phyloP scores from a whole-genome alignment of 2,113 vertebrate species.

The Mola mola region DNA sequence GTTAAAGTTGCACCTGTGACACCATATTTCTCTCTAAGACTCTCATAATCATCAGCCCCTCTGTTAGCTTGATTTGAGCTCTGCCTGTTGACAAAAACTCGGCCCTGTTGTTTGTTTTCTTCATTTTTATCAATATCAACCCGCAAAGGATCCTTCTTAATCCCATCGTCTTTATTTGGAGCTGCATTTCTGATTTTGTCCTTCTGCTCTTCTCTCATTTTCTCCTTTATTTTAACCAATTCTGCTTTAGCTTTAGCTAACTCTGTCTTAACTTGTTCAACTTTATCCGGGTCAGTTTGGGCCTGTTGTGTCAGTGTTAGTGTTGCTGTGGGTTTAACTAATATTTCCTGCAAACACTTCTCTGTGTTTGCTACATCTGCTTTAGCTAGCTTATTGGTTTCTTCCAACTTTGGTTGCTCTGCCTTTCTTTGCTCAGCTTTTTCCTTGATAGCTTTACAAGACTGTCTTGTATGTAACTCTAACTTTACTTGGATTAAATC shows the following conservation, averaged over 20 bases:
- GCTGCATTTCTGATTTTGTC: constrained; percentile 31
- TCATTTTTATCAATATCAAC: constrained; percentile 27
- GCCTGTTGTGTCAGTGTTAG: constrained; percentile 10
- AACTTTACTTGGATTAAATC: not conserved
- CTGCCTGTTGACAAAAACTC: not conserved
- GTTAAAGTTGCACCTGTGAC: constrained; percentile 29
- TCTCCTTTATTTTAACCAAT: constrained; percentile 71
- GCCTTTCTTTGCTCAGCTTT: constrained; percentile 6
- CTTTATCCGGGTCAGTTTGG: constrained; percentile 56
- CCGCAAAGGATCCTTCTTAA: constrained; percentile 5
- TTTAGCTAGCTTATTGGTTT: constrained; percentile 37
- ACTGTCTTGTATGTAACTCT: no score
- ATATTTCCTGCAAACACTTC: constrained; percentile 17
- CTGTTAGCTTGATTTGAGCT: not conserved
- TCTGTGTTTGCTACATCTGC: constrained; percentile 26
- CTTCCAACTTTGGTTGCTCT: constrained; percentile 39
- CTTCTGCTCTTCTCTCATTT: constrained; percentile 64
- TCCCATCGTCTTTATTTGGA: constrained; percentile 11
- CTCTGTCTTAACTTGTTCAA: constrained; percentile 66
- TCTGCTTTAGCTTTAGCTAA: constrained; percentile 72
- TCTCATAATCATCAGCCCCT: constrained; percentile 40
- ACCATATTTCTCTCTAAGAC: constrained; percentile 64
- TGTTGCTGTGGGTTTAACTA: constrained; percentile 36
- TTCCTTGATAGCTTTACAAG: not conserved
- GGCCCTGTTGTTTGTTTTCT: constrained; percentile 29